Conservation (phyloP, 2,797 vertebrate genomes). For the Sitta carolinensis region DNA sequence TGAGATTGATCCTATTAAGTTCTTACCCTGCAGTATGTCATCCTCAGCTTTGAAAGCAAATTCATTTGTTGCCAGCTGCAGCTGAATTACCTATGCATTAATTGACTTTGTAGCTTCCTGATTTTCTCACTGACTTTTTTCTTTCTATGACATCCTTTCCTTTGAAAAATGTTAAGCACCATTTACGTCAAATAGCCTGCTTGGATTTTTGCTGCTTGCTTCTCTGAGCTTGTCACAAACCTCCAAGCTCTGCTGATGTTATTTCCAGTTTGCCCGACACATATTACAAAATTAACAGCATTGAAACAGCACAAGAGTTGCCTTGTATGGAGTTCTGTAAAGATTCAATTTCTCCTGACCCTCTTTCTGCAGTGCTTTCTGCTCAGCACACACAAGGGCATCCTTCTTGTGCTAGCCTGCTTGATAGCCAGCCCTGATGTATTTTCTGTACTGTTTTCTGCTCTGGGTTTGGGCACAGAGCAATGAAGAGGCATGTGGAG, state of each 20-base stretch:
- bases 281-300: neutral
- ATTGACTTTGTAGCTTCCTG: conserved; percentile 30
- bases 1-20: conserved; percentile 55
- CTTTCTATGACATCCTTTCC: neutral
- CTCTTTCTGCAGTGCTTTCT: neutral
- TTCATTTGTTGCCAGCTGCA: conserved; percentile 1
- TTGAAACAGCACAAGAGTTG: neutral
- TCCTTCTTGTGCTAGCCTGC: neutral
- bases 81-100: conserved; percentile 34
- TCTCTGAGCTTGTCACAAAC: neutral
- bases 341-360: neutral
- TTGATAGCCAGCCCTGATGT: neutral
- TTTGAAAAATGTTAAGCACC: neutral
- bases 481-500: neutral
- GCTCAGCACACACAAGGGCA: neutral
- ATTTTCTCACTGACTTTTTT: neutral
- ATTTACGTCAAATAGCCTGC: neutral
- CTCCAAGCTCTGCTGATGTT: neutral
- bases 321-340: neutral
- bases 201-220: conserved; percentile 7
- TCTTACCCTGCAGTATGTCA: conserved; percentile 13
- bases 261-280: neutral
- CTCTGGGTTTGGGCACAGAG: neutral
- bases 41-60: conserved; percentile 28
- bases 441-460: neutral